Conservation (phyloP, 2,797 vertebrate genomes). For the Orientallactaga sibirica region DNA sequence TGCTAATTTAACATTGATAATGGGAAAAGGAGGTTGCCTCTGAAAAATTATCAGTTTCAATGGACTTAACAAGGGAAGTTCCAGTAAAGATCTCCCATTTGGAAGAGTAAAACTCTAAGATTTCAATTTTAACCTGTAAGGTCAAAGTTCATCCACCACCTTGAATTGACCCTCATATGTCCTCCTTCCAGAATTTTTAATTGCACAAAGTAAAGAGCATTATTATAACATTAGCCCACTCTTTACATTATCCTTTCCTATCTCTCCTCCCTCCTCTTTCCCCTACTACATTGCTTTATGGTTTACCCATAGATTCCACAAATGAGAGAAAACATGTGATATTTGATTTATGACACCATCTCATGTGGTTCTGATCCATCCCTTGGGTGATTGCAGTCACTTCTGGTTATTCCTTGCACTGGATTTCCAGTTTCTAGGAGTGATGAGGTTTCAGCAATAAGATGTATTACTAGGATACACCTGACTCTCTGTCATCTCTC, state of each 20-base stretch:
- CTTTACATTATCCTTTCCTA: neutral
- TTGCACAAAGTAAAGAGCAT: neutral
- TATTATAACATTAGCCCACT: neutral
- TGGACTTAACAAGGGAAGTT: neutral
- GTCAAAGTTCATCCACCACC: neutral
- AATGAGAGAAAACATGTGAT: too few species aligned
- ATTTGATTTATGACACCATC: too few species aligned
- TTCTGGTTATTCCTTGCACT: neutral
- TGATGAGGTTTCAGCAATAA: neutral
- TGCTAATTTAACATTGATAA: neutral
- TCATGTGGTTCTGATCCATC: neutral
- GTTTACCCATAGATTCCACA: neutral
- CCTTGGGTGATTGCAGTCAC: too few species aligned
- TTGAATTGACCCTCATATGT: fast-evolving
- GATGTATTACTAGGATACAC: neutral
- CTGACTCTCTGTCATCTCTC: neutral
- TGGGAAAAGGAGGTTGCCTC: neutral
- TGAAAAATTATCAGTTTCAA: neutral
- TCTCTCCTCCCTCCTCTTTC: neutral
- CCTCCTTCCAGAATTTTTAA: neutral
- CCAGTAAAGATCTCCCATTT: neutral
- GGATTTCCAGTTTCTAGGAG: neutral
- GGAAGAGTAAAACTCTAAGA: too few species aligned
- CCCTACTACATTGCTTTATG: neutral
- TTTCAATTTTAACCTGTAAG: neutral